These are phyloP conservation scores for Podarcis muralis DNA, from an alignment of 2,113 vertebrate species.

Conservation along the genomic window DNA sequence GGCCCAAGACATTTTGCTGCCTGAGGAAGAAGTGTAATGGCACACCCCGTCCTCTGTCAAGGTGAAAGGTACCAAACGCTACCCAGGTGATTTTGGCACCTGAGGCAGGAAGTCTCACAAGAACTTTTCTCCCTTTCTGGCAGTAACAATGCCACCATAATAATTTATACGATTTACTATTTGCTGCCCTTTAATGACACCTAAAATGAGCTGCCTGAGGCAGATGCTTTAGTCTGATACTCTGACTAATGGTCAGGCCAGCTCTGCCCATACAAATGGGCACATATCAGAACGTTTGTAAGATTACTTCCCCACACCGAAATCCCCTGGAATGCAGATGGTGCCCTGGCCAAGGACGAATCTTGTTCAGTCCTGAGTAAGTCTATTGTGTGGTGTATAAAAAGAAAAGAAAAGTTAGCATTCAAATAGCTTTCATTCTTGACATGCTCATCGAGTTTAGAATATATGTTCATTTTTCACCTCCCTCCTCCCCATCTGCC, in stretches of 20 bases:
- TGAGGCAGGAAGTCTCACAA: too few species aligned
- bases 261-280: background rate
- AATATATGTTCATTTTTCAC: background rate
- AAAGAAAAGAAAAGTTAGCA: background rate
- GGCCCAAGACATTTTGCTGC: too few species aligned
- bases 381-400: background rate
- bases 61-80: too few species aligned
- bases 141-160: too few species aligned
- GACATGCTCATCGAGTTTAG: background rate
- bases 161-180: too few species aligned
- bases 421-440: background rate
- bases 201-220: background rate
- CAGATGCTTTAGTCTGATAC: background rate
- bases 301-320: background rate
- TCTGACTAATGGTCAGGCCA: background rate
- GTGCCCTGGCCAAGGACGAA: background rate
- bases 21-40: too few species aligned
- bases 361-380: background rate
- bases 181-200: background rate
- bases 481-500: accelerated
- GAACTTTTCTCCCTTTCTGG: too few species aligned
- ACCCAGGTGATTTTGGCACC: too few species aligned
- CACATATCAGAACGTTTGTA: background rate
- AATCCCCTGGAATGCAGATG: background rate
- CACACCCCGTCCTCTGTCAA: too few species aligned